Conservation (phyloP, 2,888 invertebrate genomes). For the Machimus atricapillus region DNA sequence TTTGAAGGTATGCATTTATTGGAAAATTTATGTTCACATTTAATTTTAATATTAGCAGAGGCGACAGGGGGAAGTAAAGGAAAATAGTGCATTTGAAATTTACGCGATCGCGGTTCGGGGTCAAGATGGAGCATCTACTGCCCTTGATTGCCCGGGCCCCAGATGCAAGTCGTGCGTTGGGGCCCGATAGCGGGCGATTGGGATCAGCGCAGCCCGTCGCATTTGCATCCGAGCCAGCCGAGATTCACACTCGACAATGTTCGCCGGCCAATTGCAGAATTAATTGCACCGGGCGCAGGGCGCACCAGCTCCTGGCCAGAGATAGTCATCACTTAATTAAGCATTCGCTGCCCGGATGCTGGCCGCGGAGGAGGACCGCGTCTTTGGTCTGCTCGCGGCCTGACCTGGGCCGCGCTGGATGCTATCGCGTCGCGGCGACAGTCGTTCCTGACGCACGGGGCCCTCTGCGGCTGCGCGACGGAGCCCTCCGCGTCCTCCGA, state of each 20-base stretch:
- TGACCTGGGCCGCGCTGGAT: neutral
- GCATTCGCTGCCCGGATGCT: conserved; percentile 8
- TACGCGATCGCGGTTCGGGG: neutral
- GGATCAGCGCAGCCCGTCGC: neutral
- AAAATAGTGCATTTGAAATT: neutral
- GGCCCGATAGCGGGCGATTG: neutral
- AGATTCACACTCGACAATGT: conserved; percentile 37
- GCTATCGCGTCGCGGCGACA: neutral
- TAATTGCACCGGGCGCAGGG: conserved; percentile 7
- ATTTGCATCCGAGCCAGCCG: conserved; percentile 21
- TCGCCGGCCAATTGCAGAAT: conserved; percentile 29
- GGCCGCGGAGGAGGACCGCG: neutral
- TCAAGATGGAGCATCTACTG: neutral
- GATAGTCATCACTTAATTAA: conserved; percentile 42
- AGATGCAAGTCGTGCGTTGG: conserved; percentile 27
- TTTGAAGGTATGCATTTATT: neutral
- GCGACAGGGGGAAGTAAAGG: neutral
- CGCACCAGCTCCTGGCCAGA: conserved; percentile 3
- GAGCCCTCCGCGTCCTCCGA: neutral
- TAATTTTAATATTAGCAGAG: neutral
- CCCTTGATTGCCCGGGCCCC: neutral
- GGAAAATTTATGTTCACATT: neutral
- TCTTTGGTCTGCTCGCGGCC: neutral
- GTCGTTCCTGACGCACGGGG: neutral
- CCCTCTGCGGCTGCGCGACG: neutral